phyloP scores from a whole-genome alignment of 2,888 invertebrate genomes.

The Athetis lepigone region DNA sequence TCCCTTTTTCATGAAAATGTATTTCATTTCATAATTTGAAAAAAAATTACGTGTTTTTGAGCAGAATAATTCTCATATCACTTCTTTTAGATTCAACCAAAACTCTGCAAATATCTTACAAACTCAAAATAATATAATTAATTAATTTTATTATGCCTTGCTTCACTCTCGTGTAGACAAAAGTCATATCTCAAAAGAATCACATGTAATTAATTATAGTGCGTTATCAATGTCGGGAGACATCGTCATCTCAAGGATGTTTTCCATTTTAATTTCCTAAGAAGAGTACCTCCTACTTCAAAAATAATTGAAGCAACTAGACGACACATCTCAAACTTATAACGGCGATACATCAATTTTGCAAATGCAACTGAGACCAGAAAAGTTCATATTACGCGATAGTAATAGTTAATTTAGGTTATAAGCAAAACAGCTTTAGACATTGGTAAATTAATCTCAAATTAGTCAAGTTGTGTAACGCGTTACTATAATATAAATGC shows the following conservation, averaged over 20 bases:
- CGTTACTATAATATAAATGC: conserved; percentile 51
- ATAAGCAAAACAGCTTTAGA: conserved; percentile 22
- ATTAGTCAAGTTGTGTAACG: conserved; percentile 35
- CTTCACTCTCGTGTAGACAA: conserved; percentile 54
- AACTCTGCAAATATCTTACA: conserved; percentile 14
- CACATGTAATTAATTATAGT: conserved; percentile 75
- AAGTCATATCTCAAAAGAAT: conserved; percentile 79
- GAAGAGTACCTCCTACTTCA: conserved; percentile 15
- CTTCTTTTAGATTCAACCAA: conserved; percentile 14
- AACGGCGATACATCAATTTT: conserved; percentile 10
- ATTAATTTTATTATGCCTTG: conserved; percentile 6
- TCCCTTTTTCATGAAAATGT: not conserved
- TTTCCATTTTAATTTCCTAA: conserved; percentile 63
- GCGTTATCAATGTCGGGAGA: conserved; percentile 62
- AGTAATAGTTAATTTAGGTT: conserved; percentile 8
- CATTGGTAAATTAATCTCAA: conserved; percentile 37
- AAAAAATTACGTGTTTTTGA: conserved; percentile 9
- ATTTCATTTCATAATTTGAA: not conserved
- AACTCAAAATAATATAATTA: conserved; percentile 1
- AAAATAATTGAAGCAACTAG: conserved; percentile 15
- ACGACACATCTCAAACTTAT: conserved; percentile 4
- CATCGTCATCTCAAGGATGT: conserved; percentile 68
- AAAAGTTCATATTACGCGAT: conserved; percentile 11
- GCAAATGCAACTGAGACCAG: conserved; percentile 47
- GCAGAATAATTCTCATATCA: conserved; percentile 8